Percentiles rank a stretch among this genome's conserved stretches.
phyloP scores from a whole-genome alignment of 2,113 vertebrate species.

The Mesoclemmys tuberculata region DNA sequence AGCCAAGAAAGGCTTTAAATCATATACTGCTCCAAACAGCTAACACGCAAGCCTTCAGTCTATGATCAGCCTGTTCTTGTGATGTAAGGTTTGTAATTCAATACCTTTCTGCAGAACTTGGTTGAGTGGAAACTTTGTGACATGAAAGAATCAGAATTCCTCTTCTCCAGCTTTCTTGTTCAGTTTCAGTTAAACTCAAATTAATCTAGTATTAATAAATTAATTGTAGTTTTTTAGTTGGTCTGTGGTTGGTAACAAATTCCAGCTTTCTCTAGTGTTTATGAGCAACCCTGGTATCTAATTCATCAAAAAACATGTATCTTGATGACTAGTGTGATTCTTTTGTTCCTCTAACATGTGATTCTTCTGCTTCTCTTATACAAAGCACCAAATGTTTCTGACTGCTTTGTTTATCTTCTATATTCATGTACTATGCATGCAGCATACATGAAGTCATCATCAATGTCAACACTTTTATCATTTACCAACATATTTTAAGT shows the following conservation, averaged over 20 bases:
- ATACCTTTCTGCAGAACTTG: neutral
- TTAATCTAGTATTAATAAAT: neutral
- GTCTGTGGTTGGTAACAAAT: neutral
- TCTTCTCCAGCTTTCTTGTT: neutral
- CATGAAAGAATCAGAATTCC: neutral
- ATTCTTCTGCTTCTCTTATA: neutral
- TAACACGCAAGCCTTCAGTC: neutral
- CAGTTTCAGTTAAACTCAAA: neutral
- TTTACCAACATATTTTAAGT: neutral
- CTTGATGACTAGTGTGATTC: neutral
- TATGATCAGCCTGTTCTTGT: neutral
- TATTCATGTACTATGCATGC: neutral
- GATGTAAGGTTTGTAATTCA: neutral
- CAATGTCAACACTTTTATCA: neutral
- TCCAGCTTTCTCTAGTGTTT: neutral
- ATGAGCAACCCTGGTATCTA: neutral
- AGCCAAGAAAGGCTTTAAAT: slow-evolving; percentile 40
- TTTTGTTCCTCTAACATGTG: neutral
- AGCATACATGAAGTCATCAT: neutral
- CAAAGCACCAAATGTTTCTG: neutral
- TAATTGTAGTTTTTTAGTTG: neutral
- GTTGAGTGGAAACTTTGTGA: neutral
- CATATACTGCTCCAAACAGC: neutral
- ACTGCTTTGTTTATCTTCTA: neutral
- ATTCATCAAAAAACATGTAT: neutral